Conservation (phyloP, 2,888 invertebrate species). For the Spialia ferax region DNA sequence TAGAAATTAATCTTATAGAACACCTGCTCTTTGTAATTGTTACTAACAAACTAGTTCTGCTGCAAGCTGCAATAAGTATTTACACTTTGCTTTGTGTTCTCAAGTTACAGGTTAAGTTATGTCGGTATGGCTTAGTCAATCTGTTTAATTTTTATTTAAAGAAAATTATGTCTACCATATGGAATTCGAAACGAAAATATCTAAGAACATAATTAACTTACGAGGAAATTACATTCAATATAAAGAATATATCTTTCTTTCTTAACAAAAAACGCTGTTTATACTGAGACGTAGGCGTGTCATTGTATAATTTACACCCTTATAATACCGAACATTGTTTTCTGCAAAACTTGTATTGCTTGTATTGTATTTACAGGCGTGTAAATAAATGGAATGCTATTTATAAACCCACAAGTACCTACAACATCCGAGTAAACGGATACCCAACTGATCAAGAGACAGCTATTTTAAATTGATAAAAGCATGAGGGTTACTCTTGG, state of each 20-base stretch:
- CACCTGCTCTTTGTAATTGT: not conserved
- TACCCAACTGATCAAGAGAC: not conserved
- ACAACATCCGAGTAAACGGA: conserved; percentile 10
- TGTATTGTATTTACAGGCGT: conserved; percentile 1
- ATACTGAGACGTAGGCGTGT: not conserved
- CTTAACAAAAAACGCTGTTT: not conserved
- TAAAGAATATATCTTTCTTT: not conserved
- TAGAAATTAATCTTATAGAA: not conserved
- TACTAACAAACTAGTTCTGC: not conserved
- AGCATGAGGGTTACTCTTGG: not conserved
- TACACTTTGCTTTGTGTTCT: no score
- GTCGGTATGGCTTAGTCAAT: no score
- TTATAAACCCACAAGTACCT: conserved; percentile 17
- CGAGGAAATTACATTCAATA: not conserved
- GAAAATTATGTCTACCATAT: no score
- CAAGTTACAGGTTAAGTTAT: no score
- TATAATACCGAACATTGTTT: conserved; percentile 15
- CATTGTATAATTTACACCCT: conserved; percentile 20
- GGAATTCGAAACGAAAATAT: no score
- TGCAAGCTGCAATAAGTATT: no score
- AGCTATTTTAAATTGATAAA: not conserved
- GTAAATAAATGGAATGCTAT: conserved; percentile 25
- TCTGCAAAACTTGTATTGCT: conserved; percentile 21
- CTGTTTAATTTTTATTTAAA: no score
- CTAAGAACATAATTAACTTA: no score